Percentiles rank a stretch among this genome's conserved stretches.
These are phyloP conservation scores for Baryphthengus martii DNA, from an alignment of 2,113 vertebrate genomes.

Conservation along the genomic window DNA sequence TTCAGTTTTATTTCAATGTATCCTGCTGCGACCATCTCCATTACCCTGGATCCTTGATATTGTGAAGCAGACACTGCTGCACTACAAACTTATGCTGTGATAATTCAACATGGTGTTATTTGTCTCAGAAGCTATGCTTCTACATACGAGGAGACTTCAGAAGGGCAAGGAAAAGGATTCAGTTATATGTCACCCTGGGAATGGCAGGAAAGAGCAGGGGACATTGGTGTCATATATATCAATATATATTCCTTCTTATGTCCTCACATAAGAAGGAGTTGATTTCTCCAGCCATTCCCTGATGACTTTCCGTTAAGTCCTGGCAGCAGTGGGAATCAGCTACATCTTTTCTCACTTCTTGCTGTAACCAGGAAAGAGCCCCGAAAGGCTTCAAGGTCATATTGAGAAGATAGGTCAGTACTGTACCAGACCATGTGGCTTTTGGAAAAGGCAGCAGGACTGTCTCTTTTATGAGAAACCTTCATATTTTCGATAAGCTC, in stretches of 20 bases:
- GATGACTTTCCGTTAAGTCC: neutral
- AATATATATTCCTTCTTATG: too few species aligned
- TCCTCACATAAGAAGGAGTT: neutral
- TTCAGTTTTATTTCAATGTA: neutral
- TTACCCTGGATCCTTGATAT: neutral
- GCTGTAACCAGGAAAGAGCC: constrained; percentile 1
- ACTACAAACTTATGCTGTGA: neutral
- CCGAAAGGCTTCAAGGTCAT: neutral
- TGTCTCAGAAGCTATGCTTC: neutral
- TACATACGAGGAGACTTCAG: neutral
- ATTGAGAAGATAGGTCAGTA: neutral
- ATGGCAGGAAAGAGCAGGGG: neutral
- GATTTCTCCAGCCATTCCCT: neutral
- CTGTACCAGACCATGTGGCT: neutral
- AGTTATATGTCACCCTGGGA: neutral
- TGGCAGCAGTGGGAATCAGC: neutral
- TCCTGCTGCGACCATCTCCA: neutral
- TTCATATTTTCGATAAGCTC: neutral
- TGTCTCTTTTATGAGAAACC: neutral
- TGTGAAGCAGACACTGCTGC: neutral
- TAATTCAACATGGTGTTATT: neutral
- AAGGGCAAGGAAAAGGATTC: neutral
- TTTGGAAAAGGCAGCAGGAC: neutral
- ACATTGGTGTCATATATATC: too few species aligned
- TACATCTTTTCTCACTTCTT: constrained; percentile 38